A percentile compares a stretch with the other conserved stretches of the same genome.
These are phyloP conservation scores for Actinopyga echinites DNA, from an alignment of 53 echinoderm and acorn worm species.

Conservation along the genomic window DNA sequence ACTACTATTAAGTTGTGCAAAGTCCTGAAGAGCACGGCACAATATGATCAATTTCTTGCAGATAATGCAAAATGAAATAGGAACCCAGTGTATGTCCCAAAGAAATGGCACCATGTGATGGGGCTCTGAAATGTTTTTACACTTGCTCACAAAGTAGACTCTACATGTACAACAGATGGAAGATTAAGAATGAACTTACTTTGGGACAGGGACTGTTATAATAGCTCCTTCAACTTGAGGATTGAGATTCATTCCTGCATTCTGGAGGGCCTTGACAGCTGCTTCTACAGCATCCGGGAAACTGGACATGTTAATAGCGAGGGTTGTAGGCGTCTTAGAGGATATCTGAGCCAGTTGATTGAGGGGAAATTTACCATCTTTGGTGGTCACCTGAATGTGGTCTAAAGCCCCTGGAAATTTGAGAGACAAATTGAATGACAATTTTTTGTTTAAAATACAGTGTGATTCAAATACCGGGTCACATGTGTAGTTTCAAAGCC, in stretches of 20 bases:
- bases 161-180: too few relatives aligned
- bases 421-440: neutral
- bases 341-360: constrained; percentile 89
- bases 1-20: too few relatives aligned
- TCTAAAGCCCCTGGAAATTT: constrained; percentile 75
- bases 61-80: too few relatives aligned
- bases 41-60: too few relatives aligned
- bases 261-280: constrained; percentile 72
- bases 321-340: constrained; percentile 65
- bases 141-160: too few relatives aligned
- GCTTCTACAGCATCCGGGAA: constrained; percentile 79
- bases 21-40: too few relatives aligned
- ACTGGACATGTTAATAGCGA: constrained; percentile 78
- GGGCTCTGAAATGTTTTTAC: too few relatives aligned
- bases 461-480: neutral
- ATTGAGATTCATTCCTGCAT: constrained; percentile 84
- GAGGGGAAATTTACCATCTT: constrained; percentile 85
- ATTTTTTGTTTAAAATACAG: too few relatives aligned
- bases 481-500: too few relatives aligned
- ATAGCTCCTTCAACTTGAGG: constrained; percentile 73
- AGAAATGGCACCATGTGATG: too few relatives aligned
- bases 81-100: too few relatives aligned
- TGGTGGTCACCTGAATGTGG: constrained; percentile 73
- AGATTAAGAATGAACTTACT: constrained; percentile 56
- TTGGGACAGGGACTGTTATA: constrained; percentile 88